Evolutionary conservation across 37 sponge, comb jelly and placozoan species (phyloP).

Genomic region (Crambe crambe): DNA sequence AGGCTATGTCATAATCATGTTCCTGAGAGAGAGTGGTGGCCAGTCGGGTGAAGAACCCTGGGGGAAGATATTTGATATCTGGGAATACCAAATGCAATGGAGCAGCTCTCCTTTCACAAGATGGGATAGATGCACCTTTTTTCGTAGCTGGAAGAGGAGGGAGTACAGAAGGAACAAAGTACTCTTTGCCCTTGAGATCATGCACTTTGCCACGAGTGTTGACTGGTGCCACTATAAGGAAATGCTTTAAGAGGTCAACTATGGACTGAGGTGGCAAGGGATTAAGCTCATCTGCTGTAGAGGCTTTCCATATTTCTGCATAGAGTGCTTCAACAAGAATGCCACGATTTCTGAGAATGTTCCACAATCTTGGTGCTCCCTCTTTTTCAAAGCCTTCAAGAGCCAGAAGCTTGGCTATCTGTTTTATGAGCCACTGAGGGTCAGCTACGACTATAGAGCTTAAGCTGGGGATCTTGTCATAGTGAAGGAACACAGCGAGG

Average conservation of each 20-base stretch:
- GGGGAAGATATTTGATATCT: slow-evolving; percentile 40
- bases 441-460: slow-evolving; percentile 19
- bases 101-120: slow-evolving; percentile 19
- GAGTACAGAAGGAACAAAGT: slow-evolving; percentile 42
- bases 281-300: neutral
- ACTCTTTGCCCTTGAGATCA: neutral
- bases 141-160: neutral
- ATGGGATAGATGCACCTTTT: too few species aligned
- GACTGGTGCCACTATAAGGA: slow-evolving; percentile 9
- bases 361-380: slow-evolving; percentile 4
- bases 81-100: slow-evolving; percentile 36
- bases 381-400: slow-evolving; percentile 10
- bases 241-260: slow-evolving; percentile 26
- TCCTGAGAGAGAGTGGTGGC: slow-evolving; percentile 19
- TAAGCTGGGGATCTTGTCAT: slow-evolving; percentile 17
- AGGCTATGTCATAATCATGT: neutral
- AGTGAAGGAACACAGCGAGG: slow-evolving; percentile 50
- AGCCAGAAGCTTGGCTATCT: slow-evolving; percentile 29
- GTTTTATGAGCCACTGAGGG: slow-evolving; percentile 50
- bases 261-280: slow-evolving; percentile 15
- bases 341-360: slow-evolving; percentile 16
- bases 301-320: slow-evolving; percentile 14
- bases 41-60: slow-evolving; percentile 52
- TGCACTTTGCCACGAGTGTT: neutral
- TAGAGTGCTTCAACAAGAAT: slow-evolving; percentile 49